Evolutionary conservation across 2,888 invertebrate genomes (phyloP).

Genomic region (Arge pagana): DNA sequence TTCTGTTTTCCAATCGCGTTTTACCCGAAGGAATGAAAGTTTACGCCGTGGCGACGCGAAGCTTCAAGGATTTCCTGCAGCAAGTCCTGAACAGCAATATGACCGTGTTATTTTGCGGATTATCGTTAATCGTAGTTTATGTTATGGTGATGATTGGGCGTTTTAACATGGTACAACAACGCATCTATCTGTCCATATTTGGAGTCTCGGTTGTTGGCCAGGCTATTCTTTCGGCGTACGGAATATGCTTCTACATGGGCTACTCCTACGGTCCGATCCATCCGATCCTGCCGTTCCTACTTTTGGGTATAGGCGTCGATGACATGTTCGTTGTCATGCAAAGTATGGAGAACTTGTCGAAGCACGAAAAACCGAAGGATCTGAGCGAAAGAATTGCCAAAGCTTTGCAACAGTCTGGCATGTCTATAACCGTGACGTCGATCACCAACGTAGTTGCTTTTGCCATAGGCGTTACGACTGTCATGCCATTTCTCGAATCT

Average conservation of each 20-base stretch:
- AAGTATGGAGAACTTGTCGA: conserved; percentile 47
- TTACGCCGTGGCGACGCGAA: conserved; percentile 49
- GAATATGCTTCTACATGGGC: conserved; percentile 53
- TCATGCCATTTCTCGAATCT: conserved; percentile 60
- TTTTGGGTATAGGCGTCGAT: conserved; percentile 57
- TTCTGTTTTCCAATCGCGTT: conserved; percentile 42
- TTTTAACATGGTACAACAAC: conserved; percentile 51
- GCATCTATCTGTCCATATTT: conserved; percentile 50
- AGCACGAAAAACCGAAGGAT: conserved; percentile 38
- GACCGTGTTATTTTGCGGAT: conserved; percentile 50
- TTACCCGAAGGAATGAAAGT: conserved; percentile 48
- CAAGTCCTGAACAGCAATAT: conserved; percentile 51
- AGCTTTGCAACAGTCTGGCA: conserved; percentile 57
- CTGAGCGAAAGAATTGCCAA: conserved; percentile 50
- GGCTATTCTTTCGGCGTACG: conserved; percentile 53
- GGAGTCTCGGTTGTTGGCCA: conserved; percentile 55
- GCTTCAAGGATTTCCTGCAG: conserved; percentile 50
- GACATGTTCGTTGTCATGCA: conserved; percentile 58
- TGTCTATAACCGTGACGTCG: conserved; percentile 61
- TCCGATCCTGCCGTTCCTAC: conserved; percentile 55
- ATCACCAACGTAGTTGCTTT: conserved; percentile 61
- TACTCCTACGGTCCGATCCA: conserved; percentile 56
- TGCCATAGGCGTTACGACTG: conserved; percentile 60
- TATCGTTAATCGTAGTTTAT: conserved; percentile 52
- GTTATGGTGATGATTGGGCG: conserved; percentile 54